Evolutionary conservation across 1,140 invertebrate species (phyloP), one percentile per base, ranked within the genome.

Genomic region (Coelopa frigida): DNA sequence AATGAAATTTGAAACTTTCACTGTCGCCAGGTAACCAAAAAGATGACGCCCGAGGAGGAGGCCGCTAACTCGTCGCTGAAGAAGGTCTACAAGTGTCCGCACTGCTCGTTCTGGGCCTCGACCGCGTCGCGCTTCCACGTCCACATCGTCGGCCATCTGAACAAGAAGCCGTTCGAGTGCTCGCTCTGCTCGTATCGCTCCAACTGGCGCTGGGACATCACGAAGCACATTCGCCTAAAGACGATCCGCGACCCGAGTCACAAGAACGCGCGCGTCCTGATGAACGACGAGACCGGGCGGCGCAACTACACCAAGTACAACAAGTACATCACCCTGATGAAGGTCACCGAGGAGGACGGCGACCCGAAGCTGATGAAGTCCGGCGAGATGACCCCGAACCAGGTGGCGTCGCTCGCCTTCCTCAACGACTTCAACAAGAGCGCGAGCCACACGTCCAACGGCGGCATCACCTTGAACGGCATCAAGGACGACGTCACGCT

Each of bases 181-280:
- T 95, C 92, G 3, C 74, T 89, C 3, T 97, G 94, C 73, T 81
- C 85, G 18, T 92, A 94, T 62, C 82, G 89, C 50, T 94, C 89
- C 18, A 94, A 94, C 71, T 94, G 90, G 90, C 78, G 89, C 50
- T 94, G 90, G 90, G 90, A 94, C 72, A 92, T 97, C 48, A 93
- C 89, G 32, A 95, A 95, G 73, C 93, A 96, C 68, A 94, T 95
- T 46, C 84, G 88, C 63, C 73, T 93, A 55, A 93, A 91, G 75
- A 83, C 84, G 12, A 83, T 83, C 12, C 75, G 86, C 45, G 90
- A 94, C 73, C 78, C 79, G 44, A 80, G 81, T 29, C 87, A 94
- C 68, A 77, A 78, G 54, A 77, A 75, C 43, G 82, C 85, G 31
- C 84, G 84, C 69, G 85, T 93, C 39, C 72, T 94, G 48, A 87